phyloP scores from a whole-genome alignment of 2,888 invertebrate genomes.

The Drosophila neotestacea region DNA sequence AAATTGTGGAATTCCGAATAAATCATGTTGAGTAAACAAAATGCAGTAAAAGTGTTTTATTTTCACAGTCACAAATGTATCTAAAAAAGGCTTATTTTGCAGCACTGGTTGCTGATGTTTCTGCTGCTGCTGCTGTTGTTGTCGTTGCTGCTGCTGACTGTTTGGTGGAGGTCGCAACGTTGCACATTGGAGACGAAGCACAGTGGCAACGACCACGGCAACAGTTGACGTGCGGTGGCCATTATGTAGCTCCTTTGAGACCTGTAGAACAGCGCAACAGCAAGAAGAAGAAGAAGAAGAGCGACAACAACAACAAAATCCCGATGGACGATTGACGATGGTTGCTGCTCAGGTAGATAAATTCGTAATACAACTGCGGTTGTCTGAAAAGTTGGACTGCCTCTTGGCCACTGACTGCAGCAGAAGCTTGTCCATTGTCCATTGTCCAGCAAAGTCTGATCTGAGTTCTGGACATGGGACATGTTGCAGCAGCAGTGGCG shows the following conservation, averaged over 20 bases:
- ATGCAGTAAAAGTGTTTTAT: too few species aligned
- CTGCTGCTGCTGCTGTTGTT: neutral
- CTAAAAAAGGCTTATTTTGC: too few species aligned
- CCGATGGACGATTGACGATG: constrained; percentile 80
- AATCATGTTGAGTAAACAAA: too few species aligned
- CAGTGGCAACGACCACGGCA: constrained; percentile 43
- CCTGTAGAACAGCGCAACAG: constrained; percentile 32
- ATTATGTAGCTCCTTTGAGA: constrained; percentile 80
- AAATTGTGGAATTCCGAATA: too few species aligned
- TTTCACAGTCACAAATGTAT: too few species aligned
- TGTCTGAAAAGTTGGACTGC: constrained; percentile 55
- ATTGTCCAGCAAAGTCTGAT: constrained; percentile 29
- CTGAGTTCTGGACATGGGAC: constrained; percentile 68
- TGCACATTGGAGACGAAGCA: constrained; percentile 44
- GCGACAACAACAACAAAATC: constrained; percentile 36
- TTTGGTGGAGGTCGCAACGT: constrained; percentile 44
- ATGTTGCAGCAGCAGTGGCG: constrained; percentile 64
- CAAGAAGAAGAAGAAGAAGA: constrained; percentile 40
- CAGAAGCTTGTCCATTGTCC: constrained; percentile 47
- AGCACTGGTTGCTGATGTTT: neutral
- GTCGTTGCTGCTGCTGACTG: constrained; percentile 25
- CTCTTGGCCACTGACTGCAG: constrained; percentile 29
- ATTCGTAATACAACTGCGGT: constrained; percentile 78
- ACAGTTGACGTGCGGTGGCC: constrained; percentile 77
- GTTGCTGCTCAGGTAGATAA: constrained; percentile 81